Percentiles rank a stretch among this genome's conserved stretches.
Evolutionary conservation across 2,113 vertebrate species (phyloP).

Genomic region (Tragelaphus buxtoni): DNA sequence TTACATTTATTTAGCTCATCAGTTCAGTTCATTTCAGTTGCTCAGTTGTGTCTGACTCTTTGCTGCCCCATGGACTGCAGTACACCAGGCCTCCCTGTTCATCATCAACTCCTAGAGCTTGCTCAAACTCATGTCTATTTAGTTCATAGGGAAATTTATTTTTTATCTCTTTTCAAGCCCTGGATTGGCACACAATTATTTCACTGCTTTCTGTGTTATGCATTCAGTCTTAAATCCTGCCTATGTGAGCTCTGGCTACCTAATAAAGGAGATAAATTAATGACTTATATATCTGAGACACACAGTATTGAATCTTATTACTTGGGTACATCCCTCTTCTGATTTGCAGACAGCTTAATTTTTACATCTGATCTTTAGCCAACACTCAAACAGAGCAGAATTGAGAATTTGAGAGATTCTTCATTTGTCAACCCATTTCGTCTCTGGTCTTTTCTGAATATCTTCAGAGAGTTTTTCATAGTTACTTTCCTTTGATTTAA

Average conservation of each 20-base stretch:
- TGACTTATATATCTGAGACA: background rate
- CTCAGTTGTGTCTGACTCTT: background rate
- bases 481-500: background rate
- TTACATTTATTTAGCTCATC: constrained; percentile 1
- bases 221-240: background rate
- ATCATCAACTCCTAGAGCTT: background rate
- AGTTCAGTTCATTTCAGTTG: background rate
- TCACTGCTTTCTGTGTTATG: background rate
- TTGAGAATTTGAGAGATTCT: background rate
- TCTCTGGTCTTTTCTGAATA: background rate
- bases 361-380: background rate
- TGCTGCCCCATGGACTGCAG: background rate
- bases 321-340: background rate
- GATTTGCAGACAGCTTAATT: background rate
- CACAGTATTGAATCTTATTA: background rate
- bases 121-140: background rate
- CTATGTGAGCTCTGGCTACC: background rate
- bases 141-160: background rate
- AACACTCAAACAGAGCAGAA: background rate
- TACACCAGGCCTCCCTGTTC: background rate
- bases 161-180: background rate
- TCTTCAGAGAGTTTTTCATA: background rate
- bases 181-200: background rate
- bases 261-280: background rate
- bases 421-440: background rate